Base-by-base conservation (phyloP, 1,140 invertebrate genomes). In the Olivierus martensii region DNA sequence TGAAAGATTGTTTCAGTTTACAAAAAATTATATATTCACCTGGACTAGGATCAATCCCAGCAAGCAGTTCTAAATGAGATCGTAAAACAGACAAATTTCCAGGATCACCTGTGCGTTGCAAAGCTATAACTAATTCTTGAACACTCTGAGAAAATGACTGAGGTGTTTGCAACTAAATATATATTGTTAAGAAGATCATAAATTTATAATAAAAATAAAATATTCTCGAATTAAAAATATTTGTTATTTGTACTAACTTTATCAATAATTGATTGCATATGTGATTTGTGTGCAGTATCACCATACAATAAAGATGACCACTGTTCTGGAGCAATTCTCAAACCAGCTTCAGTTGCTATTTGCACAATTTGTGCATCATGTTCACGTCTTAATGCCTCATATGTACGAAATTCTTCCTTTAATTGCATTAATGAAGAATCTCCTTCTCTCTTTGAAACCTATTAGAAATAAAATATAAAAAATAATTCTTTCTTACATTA, bases 321-420 rank as follows among this genome's bases (percentile, higher is more conserved):
- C 66, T 98, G 93, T 65, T 99, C 95, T 0, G 95, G 94, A 0
- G 92, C 90, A 53, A 99, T 98, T 37, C 93, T 75, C 5, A 99
- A 72, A 11, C 94, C 94, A 15, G 92, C 91, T 72, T 99, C 95
- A 0, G 90, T 90, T 0, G 94, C 94, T 61, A 99, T 98, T 71
- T 93, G 87, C 9, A 94, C 87, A 60, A 94, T 94, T 69, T 99
- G 95, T n/a, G 91, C 85, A 70, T 99, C 94, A 64, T 99, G 95
- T 66, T 98, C 94, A 1, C 90, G 74, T 48, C 95, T 75, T 15
- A 99, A 67, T 3, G 85, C 79, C 56, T 98, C 92, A 65, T 97
- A 97, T 2, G 85, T 88, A 14, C 93, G 78, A 65, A 95, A 99
- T 65, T 99, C 93, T 63, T 97, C 91, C 68, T 98, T 97, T 5